Evolutionary conservation across 2,797 vertebrate genomes (phyloP), one percentile per base, ranked within the genome.

Genomic region (Staurois parvus): DNA sequence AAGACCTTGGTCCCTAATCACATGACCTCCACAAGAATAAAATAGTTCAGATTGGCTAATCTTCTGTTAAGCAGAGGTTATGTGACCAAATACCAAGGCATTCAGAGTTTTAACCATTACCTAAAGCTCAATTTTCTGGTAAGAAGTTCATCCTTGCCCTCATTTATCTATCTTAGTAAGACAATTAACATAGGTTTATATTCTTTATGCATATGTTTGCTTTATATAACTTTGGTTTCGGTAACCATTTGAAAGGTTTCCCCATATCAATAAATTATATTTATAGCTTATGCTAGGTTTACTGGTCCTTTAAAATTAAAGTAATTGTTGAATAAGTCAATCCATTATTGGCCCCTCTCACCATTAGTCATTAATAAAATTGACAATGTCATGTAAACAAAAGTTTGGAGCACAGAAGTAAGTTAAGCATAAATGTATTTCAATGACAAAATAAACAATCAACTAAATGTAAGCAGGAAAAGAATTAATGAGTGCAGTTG

Each of bases 371-470:
- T 19, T 59, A 9, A 67, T 67, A 67, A 67, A 29, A 30, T 48
- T 26, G 12, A 70, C 67, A 34, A 32, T 69, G 29, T n/a, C 10
- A 0, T 79, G 64, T 29, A 66, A 66, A 79, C 66, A 79, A 79
- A 32, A 69, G 45, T 19, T 10, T 52, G 32, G 1, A 32, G 42
- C 52, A 69, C 11, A 72, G 15, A 72, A 30, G 26, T 19, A 40
- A 24, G 24, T 59, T 37, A 56, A 40, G 29, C 32, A 17, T 3
- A 30, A 79, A 79, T 37, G 15, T 52, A 69, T 67, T 76, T 76
- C 3, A 59, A 32, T 83, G 30, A 29, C 12, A 34, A 78, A 84
- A 84, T n/a, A 72, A 56, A 84, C 4, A 76, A 15, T 11, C 72
- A 32, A 30, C 29, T 30, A 37, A 59, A 79, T 32, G 26, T 34